A percentile compares a stretch with the other conserved stretches of the same genome.
phyloP scores from a whole-genome alignment of 2,888 invertebrate species.

The Pristionchus japonicus region DNA sequence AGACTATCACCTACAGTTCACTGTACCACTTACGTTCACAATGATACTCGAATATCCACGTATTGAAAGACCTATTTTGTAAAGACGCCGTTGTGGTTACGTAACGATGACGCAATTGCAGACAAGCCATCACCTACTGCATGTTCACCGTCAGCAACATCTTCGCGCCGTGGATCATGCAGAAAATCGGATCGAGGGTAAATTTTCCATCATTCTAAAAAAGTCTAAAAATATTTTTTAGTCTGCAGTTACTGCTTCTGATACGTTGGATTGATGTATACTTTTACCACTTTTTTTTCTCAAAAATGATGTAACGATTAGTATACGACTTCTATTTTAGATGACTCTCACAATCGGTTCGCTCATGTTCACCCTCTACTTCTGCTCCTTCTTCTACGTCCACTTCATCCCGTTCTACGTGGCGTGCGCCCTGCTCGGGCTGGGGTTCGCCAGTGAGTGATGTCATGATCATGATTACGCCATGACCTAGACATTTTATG shows the following conservation, averaged over 20 bases:
- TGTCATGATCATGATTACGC: no score
- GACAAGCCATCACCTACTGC: conserved; percentile 35
- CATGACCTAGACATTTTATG: no score
- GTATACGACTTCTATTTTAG: not conserved
- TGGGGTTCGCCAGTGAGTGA: conserved; percentile 59
- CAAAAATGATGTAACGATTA: no score
- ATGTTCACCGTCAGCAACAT: conserved; percentile 43
- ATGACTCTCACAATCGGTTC: conserved; percentile 45
- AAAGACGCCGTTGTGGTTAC: not conserved
- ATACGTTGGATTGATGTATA: not conserved
- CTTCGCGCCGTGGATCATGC: conserved; percentile 40
- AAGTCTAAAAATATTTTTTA: no score
- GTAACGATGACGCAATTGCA: not conserved
- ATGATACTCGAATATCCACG: no score
- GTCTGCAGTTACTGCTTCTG: no score
- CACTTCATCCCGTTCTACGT: conserved; percentile 57
- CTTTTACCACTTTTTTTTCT: no score
- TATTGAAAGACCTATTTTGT: no score
- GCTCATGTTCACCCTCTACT: conserved; percentile 52
- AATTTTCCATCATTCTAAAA: no score
- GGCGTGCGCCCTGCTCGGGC: conserved; percentile 54
- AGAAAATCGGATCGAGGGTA: conserved; percentile 33
- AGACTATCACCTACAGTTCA: no score
- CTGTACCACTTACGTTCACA: no score
- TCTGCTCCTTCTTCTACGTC: conserved; percentile 58